These are phyloP conservation scores for Takifugu flavidus DNA, from an alignment of 2,113 vertebrate genomes.

Conservation along the genomic window DNA sequence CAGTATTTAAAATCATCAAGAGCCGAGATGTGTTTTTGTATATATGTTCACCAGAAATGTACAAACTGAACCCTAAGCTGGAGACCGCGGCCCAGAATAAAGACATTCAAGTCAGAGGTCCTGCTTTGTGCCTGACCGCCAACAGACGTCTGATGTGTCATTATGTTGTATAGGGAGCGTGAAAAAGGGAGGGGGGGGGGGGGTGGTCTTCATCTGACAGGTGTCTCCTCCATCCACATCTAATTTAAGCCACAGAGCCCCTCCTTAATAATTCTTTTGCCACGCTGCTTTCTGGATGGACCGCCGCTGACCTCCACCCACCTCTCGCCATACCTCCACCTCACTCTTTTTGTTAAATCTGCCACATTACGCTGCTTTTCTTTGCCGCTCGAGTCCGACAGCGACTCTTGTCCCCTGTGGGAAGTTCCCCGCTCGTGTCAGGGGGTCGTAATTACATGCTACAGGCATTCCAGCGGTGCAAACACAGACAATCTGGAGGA, in stretches of 20 bases:
- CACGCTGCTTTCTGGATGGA: neutral
- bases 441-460: constrained; percentile 48
- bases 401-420: constrained; percentile 18
- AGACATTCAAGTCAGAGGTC: neutral
- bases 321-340: neutral
- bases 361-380: neutral
- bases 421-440: constrained; percentile 35
- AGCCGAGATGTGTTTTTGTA: constrained; percentile 1
- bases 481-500: constrained; percentile 10
- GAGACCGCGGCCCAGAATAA: too few relatives aligned
- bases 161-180: constrained; percentile 8
- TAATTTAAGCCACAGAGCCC: constrained; percentile 47
- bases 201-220: constrained; percentile 35
- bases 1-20: too few relatives aligned
- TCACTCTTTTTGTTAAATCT: constrained; percentile 1
- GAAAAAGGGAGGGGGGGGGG: neutral
- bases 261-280: constrained; percentile 31
- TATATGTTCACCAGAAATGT: too few relatives aligned
- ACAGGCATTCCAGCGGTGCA: constrained; percentile 47
- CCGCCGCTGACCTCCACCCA: too few relatives aligned
- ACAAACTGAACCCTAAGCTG: too few relatives aligned
- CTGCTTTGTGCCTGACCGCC: constrained; percentile 17
- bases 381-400: constrained; percentile 8
- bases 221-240: constrained; percentile 28
- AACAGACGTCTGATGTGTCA: constrained; percentile 18